These are phyloP conservation scores for Eupithecia subfuscata DNA, from an alignment of 2,888 invertebrate species.

Conservation along the genomic window DNA sequence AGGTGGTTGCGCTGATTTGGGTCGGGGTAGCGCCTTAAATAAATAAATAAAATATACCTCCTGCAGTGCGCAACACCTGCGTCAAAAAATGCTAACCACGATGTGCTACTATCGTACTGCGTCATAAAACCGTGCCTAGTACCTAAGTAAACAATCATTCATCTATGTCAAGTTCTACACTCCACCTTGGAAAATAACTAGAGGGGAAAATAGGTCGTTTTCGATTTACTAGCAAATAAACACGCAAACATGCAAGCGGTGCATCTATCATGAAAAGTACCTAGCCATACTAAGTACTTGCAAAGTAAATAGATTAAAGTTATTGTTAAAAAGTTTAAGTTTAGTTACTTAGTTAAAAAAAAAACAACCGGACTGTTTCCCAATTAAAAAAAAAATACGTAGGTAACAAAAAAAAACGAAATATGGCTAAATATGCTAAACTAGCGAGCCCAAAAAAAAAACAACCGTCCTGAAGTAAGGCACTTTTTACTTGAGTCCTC, in stretches of 20 bases:
- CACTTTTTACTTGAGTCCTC: too few relatives aligned
- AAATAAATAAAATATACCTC: too few relatives aligned
- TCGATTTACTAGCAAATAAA: conserved; percentile 26
- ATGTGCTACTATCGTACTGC: conserved; percentile 7
- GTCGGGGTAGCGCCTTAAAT: too few relatives aligned
- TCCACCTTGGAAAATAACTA: conserved; percentile 22
- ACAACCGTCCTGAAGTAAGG: too few relatives aligned
- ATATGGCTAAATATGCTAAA: too few relatives aligned
- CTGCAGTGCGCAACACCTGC: conserved; percentile 29
- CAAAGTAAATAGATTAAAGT: neutral
- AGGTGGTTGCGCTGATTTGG: too few relatives aligned
- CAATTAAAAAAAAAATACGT: too few relatives aligned
- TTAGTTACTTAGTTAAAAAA: neutral
- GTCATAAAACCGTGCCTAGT: conserved; percentile 14
- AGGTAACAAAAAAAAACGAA: too few relatives aligned
- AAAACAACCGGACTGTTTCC: too few relatives aligned
- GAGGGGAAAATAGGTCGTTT: conserved; percentile 26
- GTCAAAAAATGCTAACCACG: conserved; percentile 6
- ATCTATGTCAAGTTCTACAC: conserved; percentile 26
- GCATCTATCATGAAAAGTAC: neutral
- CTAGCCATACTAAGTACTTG: neutral
- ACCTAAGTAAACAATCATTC: conserved; percentile 9
- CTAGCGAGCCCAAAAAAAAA: too few relatives aligned
- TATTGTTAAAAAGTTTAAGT: neutral
- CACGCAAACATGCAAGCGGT: conserved; percentile 18